These are phyloP conservation scores for Taxidea taxus DNA, from an alignment of 2,113 vertebrate species.

Conservation along the genomic window DNA sequence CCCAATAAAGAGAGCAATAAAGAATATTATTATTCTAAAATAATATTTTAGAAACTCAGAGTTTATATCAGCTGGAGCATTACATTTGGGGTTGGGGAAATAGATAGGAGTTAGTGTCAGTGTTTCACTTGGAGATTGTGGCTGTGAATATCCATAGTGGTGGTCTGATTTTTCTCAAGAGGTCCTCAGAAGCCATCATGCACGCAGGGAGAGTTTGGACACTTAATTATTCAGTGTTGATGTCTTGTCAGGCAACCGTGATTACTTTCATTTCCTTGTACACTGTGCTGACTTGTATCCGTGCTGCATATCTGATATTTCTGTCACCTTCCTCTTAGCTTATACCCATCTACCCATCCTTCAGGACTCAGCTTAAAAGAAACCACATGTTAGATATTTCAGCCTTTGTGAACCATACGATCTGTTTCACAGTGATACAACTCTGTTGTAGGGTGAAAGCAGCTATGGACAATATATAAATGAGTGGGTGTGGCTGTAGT, in stretches of 20 bases:
- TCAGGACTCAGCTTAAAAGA: neutral
- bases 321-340: neutral
- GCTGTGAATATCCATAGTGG: neutral
- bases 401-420: neutral
- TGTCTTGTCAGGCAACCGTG: neutral
- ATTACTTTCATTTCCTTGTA: neutral
- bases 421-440: neutral
- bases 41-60: neutral
- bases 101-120: neutral
- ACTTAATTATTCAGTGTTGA: neutral
- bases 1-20: neutral
- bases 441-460: neutral
- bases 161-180: neutral
- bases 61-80: neutral
- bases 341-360: neutral
- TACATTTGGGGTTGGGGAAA: neutral
- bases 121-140: neutral
- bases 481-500: neutral
- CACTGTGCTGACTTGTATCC: neutral
- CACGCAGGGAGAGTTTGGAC: neutral
- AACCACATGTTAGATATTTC: neutral
- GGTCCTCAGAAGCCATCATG: neutral
- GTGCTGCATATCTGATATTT: neutral
- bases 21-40: no score
- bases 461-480: neutral